These are phyloP conservation scores for Drosophila anomelani DNA, from an alignment of 2,888 invertebrate genomes.

Conservation along the genomic window DNA sequence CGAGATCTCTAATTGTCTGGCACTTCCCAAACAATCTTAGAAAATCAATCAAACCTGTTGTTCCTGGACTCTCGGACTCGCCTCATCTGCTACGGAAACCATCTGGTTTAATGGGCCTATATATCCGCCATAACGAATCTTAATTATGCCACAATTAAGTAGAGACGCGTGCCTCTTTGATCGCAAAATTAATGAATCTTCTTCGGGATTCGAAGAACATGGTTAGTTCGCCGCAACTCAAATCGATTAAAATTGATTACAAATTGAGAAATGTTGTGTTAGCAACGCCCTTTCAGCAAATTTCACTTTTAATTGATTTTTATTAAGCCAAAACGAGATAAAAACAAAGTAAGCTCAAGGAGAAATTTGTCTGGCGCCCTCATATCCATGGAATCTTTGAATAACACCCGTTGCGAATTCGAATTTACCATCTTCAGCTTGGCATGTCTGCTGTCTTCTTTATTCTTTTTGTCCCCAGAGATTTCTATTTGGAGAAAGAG, in stretches of 20 bases:
- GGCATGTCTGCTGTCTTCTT: conserved; percentile 18
- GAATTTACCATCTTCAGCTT: conserved; percentile 55
- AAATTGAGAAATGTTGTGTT: conserved; percentile 38
- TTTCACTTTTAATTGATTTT: conserved; percentile 76
- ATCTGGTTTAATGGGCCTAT: conserved; percentile 62
- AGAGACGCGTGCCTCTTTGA: conserved; percentile 58
- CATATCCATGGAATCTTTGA: conserved; percentile 39
- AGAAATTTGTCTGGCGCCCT: conserved; percentile 14
- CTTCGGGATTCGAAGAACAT: conserved; percentile 2
- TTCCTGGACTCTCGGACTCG: conserved; percentile 2
- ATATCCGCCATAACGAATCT: conserved; percentile 74
- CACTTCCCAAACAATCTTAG: conserved; percentile 39
- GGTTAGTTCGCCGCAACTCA: conserved; percentile 1
- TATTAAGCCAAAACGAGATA: conserved; percentile 41
- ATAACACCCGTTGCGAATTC: conserved; percentile 57
- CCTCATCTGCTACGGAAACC: conserved; percentile 47
- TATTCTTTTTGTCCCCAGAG: conserved; percentile 40
- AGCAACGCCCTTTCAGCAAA: conserved; percentile 41
- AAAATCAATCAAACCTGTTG: conserved; percentile 62
- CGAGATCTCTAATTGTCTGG: conserved; percentile 27
- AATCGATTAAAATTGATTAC: conserved; percentile 47
- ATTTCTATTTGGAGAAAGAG: conserved; percentile 31
- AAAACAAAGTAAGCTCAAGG: conserved; percentile 52
- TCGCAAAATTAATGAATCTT: conserved; percentile 66
- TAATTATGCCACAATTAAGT: conserved; percentile 64